Evolutionary conservation across 2,113 vertebrate species (phyloP), one percentile per base, ranked within the genome.

Genomic region (Aphyosemion australe): DNA sequence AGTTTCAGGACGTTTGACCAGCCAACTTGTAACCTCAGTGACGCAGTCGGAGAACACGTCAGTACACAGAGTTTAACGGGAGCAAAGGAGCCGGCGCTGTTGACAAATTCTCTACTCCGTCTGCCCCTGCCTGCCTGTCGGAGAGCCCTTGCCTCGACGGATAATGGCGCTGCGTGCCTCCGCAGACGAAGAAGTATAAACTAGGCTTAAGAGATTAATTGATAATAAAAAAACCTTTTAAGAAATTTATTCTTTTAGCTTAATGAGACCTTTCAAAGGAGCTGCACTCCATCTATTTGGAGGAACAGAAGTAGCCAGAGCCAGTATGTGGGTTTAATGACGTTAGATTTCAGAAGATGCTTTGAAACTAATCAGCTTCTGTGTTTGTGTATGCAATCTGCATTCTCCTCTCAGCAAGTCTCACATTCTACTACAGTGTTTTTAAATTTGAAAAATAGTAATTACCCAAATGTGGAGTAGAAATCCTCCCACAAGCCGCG

Each of bases 361-460:
- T 26, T 5, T 26, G 26, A 26, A 26, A 26, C 26, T 4, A 26
- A 26, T 26, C 26, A 73, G 50, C 65, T 21, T 82, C 62, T 67
- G 26, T 75, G 61, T 73, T 68, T 42, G 4, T 60, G 21, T 18
- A 2, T 49, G 48, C 26, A 50, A 47, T 56, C 66, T 74, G 54
- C 49, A 34, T 39, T 37, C 39, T 42, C 34, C 51, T 34, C 14
- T 9, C 42, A 42, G 39, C 18, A 56, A 62, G 48, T 56, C 16
- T 53, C 53, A 56, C 21, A 46, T 51, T 49, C 56, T 50, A 51
- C 34, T 11, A 26, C 61, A 9, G 16, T 31, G 34, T 52, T 64
- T 65, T 42, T 48, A 74, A 72, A 78, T 78, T 62, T 19, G 12
- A 41, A 61, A 34, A 37, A 60, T 42, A 64, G 61, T 64, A 72